Evolutionary conservation across 2,797 vertebrate genomes (phyloP), one percentile per base, ranked within the genome.

Genomic region (Epinephelus awoara): DNA sequence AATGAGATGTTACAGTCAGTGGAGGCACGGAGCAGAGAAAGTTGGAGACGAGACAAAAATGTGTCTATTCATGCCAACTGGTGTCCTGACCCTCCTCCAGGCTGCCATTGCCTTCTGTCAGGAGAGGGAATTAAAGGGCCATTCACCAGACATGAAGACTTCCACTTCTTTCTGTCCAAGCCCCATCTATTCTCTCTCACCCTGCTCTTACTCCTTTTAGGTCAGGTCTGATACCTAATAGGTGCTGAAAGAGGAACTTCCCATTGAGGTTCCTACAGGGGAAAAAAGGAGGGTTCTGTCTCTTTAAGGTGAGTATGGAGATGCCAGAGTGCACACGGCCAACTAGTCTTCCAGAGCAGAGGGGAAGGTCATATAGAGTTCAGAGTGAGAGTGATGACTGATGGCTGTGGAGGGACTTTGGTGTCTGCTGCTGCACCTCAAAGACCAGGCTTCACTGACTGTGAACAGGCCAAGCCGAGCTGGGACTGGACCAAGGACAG

Each of bases 351-450:
- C 93, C 88, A 86, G 83, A 87, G 91, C 73, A 80, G 84, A 92
- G 78, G 74, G 90, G 95, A 95, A 97, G 97, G 97, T 98, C 96
- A 96, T 79, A 70, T 76, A 90, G 96, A 98, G 97, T 98, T 98
- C 97, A 97, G 94, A 92, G 92, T 27, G 70, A 81, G 80, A 93
- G 81, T 54, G 89, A 96, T 97, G 96, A 97, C 91, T 95, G 94
- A 97, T 96, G 93, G 94, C 91, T 91, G 93, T 75, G 74, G 94
- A 94, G 95, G 94, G 95, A 94, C 91, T 94, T 91, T 91, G 38
- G 89, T 91, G 93, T 94, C 90, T 89, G 89, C 90, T 89, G 89
- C 92, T 93, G 88, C 88, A 91, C 92, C 93, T 94, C 91, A 90
- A 88, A 87, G 92, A 94, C 91, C 95, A 66, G 67, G 68, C 80